phyloP scores from a whole-genome alignment of 2,888 invertebrate species.

The Netelia virgata region DNA sequence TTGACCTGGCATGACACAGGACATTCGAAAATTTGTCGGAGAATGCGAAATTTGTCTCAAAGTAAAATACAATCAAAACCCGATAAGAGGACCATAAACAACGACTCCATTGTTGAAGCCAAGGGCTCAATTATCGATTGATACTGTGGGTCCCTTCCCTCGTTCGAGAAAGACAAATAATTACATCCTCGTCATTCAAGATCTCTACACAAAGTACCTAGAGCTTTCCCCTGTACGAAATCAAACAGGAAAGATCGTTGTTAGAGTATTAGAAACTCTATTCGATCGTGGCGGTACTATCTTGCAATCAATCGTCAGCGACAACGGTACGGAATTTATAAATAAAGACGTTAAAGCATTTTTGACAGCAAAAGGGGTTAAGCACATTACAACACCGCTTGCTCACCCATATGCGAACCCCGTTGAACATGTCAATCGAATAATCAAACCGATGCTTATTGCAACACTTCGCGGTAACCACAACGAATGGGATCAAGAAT shows the following conservation, averaged over 20 bases:
- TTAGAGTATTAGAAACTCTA: constrained; percentile 19
- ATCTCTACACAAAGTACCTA: constrained; percentile 53
- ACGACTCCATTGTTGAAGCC: constrained; percentile 23
- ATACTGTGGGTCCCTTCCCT: constrained; percentile 27
- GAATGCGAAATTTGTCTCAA: constrained; percentile 48
- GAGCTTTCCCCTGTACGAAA: constrained; percentile 32
- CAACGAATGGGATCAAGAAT: constrained; percentile 52
- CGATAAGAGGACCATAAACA: constrained; percentile 17
- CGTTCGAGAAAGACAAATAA: constrained; percentile 43
- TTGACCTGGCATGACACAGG: constrained; percentile 53
- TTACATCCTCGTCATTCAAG: constrained; percentile 48
- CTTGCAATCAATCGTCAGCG: constrained; percentile 11
- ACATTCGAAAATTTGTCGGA: constrained; percentile 47
- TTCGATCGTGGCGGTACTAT: constrained; percentile 45
- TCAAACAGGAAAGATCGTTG: constrained; percentile 24
- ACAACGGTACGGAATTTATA: constrained; percentile 42
- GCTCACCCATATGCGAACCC: constrained; percentile 35
- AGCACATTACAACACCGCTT: constrained; percentile 17
- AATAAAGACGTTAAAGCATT: constrained; percentile 38
- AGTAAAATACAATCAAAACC: constrained; percentile 53
- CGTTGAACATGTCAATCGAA: constrained; percentile 49
- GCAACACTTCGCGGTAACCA: constrained; percentile 44
- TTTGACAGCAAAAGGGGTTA: not conserved
- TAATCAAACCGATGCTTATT: constrained; percentile 21
- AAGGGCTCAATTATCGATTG: constrained; percentile 52